Base-by-base conservation (phyloP, 1,140 invertebrate genomes). In the Drosophila pectinifera region DNA sequence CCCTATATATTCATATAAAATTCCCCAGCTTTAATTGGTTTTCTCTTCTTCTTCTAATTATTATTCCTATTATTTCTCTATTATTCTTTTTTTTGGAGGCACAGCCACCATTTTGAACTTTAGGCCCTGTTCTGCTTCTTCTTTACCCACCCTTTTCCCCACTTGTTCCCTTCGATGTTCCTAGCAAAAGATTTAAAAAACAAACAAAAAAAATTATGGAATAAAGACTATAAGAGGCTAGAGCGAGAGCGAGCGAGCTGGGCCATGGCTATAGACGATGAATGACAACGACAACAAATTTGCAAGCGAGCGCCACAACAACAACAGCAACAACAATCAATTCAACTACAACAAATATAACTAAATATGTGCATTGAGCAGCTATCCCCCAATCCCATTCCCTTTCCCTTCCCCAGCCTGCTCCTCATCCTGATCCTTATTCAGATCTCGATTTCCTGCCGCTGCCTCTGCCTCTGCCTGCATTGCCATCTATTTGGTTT, bases 101-200 rank as follows among this genome's bases (percentile, higher is more conserved):
- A 83, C 84, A 89, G 84, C 84, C 84, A 89, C 84, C 41, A 59
- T 77, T 88, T 88, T 88, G 83, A 88, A 88, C 83, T 88, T 79
- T 73, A 82, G 83, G 83, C 83, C 83, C 78, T 78, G 51, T 59
- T 75, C 45, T 42, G 41, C 73, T 79, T 39, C 49, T 45, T 42
- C 14, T 14, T 5, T 8, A 24, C 1, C 8, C 22, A 31, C 16
- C n/a, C 28, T 8, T 49, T 42, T 16, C 38, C 2, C 41, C 55
- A 22, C 49, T 11, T 20, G 31, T 13, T 16, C 22, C n/a, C 38
- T 51, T 73, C 65, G 55, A 57, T 73, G 67, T 73, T 51, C 14
- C 28, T 36, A 13, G 51, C 18, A 38, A 38, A 53, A 20, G 14
- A 20, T 31, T 2, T 10, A 34, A 31, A 14, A 2, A 14, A 34